These are phyloP conservation scores for Sebastes miniatus DNA, from an alignment of 2,797 vertebrate genomes.

Conservation along the genomic window DNA sequence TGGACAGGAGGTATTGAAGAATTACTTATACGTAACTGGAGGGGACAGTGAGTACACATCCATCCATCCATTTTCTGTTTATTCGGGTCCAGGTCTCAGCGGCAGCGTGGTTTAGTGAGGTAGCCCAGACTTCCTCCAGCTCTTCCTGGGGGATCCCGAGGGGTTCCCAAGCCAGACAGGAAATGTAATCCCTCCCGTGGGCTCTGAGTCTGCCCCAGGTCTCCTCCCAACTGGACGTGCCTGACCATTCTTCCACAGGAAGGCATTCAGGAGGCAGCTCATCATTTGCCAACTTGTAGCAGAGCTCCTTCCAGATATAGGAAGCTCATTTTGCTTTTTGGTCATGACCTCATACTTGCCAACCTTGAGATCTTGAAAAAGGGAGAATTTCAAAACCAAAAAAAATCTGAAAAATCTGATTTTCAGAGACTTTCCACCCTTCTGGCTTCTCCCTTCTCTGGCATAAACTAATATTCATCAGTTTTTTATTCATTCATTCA, in stretches of 20 bases:
- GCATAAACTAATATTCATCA: too few relatives aligned
- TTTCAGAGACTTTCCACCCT: too few relatives aligned
- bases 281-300: slow-evolving; percentile 23
- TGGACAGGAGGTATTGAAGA: background rate
- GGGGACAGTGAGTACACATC: background rate
- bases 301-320: background rate
- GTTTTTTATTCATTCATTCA: too few relatives aligned
- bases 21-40: slow-evolving; percentile 3
- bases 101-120: background rate
- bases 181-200: slow-evolving; percentile 28
- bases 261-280: slow-evolving; percentile 2
- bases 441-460: too few relatives aligned
- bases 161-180: slow-evolving; percentile 18
- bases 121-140: slow-evolving; percentile 4
- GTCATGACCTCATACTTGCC: too few relatives aligned
- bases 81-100: background rate
- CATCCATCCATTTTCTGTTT: slow-evolving; percentile 13
- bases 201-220: slow-evolving; percentile 23
- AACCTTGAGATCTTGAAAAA: too few relatives aligned
- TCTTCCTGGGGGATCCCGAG: slow-evolving; percentile 9
- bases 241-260: background rate
- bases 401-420: too few relatives aligned
- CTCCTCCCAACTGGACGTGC: slow-evolving; percentile 14
- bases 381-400: too few relatives aligned
- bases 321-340: background rate